Evolutionary conservation across 2,113 vertebrate species (phyloP).

Genomic region (Brienomyrus brachyistius): DNA sequence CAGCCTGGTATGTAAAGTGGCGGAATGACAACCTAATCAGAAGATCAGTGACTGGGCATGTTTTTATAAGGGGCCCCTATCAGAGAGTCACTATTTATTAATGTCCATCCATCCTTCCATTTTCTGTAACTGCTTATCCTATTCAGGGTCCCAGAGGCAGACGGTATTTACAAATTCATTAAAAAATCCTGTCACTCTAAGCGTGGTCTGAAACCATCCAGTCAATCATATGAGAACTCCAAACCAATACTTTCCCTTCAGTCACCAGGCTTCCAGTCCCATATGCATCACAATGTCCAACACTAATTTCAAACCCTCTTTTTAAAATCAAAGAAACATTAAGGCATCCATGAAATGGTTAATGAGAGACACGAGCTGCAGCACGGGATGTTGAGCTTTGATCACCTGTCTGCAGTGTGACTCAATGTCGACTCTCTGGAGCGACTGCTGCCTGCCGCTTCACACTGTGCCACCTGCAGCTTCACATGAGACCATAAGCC

Average conservation of each 20-base stretch:
- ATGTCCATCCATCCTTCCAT: background rate
- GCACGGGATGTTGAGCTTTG: slow-evolving; percentile 52
- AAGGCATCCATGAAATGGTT: slow-evolving; percentile 25
- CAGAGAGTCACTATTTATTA: no score
- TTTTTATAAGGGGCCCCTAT: background rate
- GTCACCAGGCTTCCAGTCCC: background rate
- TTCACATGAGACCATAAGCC: background rate
- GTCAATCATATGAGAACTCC: background rate
- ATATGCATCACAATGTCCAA: background rate
- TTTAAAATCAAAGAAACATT: background rate
- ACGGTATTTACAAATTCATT: background rate
- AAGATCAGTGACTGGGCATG: background rate
- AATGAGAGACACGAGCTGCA: slow-evolving; percentile 46
- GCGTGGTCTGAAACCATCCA: background rate
- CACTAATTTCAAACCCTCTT: background rate
- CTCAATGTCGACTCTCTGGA: slow-evolving; percentile 28
- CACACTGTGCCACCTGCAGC: background rate
- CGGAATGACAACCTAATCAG: background rate
- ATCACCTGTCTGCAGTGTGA: slow-evolving; percentile 48
- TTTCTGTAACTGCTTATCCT: background rate
- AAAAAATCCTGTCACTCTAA: background rate
- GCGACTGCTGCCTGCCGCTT: background rate
- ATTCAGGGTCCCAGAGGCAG: background rate
- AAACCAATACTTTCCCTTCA: background rate
- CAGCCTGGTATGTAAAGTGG: background rate